phyloP scores from a whole-genome alignment of 2,888 invertebrate genomes.

The Cerceris ruficornis region DNA sequence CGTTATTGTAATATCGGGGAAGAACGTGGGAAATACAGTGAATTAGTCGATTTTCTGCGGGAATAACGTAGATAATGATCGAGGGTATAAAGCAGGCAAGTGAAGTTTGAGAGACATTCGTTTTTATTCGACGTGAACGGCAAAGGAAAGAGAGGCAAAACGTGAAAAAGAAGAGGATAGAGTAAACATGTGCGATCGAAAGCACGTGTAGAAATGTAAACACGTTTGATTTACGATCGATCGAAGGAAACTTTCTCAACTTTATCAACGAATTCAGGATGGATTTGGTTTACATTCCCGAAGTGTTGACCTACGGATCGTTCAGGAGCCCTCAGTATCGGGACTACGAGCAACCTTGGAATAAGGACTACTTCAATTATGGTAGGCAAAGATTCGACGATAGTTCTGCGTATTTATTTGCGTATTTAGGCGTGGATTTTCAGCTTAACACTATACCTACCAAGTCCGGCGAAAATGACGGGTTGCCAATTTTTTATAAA shows the following conservation, averaged over 20 bases:
- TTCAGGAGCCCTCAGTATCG: conserved; percentile 82
- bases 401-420: not conserved
- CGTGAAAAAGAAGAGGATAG: not conserved
- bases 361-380: conserved; percentile 75
- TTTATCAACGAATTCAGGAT: conserved; percentile 68
- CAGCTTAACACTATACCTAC: too few relatives aligned
- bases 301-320: conserved; percentile 83
- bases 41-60: not conserved
- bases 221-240: not conserved
- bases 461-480: too few relatives aligned
- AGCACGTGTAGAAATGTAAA: conserved; percentile 11
- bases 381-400: conserved; percentile 63
- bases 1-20: not conserved
- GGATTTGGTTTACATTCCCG: conserved; percentile 84
- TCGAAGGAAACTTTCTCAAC: not conserved
- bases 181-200: not conserved
- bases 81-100: too few relatives aligned
- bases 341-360: conserved; percentile 83
- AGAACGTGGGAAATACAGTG: not conserved
- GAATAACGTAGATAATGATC: too few relatives aligned
- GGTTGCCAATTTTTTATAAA: too few relatives aligned
- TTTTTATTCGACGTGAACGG: too few relatives aligned
- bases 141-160: not conserved
- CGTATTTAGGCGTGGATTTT: too few relatives aligned
- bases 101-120: too few relatives aligned